Conservation (phyloP, 2,113 vertebrate species). For the Chloropsis hardwickii region DNA sequence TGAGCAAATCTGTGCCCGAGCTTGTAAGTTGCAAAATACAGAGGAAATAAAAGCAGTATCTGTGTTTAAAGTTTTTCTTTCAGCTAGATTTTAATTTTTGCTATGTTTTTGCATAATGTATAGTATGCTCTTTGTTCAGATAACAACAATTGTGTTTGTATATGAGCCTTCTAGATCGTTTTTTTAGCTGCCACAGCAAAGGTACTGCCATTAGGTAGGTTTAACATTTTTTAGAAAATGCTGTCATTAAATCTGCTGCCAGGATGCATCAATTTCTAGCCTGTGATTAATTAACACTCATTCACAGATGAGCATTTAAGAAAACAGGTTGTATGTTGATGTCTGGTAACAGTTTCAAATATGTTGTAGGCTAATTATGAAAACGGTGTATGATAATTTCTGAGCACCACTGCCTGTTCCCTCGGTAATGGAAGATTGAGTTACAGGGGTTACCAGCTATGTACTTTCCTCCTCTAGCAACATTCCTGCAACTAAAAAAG, state of each 20-base stretch:
- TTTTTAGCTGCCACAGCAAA: not conserved
- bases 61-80: not conserved
- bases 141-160: not conserved
- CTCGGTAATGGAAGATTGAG: not conserved
- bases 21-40: not conserved
- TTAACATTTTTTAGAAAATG: not conserved
- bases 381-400: not conserved
- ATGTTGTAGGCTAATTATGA: not conserved
- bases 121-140: not conserved
- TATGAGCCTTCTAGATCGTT: not conserved
- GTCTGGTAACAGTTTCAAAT: not conserved
- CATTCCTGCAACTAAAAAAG: not conserved
- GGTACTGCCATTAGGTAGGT: not conserved
- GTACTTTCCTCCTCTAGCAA: not conserved
- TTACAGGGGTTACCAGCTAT: not conserved
- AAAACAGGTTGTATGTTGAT: not conserved
- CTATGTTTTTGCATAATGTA: not conserved
- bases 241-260: not conserved
- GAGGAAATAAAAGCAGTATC: not conserved
- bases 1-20: not conserved
- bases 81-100: not conserved
- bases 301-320: fast-evolving
- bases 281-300: not conserved
- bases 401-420: not conserved
- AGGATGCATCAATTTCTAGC: not conserved